Conservation (phyloP, 1,140 invertebrate species). For the Samia ricini region DNA sequence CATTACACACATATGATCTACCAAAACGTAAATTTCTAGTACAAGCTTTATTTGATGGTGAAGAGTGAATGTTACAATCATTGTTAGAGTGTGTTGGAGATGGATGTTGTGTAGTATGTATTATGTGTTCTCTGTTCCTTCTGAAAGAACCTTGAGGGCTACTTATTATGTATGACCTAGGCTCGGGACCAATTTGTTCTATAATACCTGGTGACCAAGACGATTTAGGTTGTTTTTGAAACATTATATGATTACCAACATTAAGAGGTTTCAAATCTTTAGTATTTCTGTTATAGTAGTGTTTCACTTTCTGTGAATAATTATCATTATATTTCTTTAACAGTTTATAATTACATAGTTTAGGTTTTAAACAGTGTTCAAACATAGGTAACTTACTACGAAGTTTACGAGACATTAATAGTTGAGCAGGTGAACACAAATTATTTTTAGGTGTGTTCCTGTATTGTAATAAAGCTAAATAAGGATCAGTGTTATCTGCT, state of each 20-base stretch:
- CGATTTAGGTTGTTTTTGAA: background rate
- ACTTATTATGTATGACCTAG: no score
- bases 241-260: no score
- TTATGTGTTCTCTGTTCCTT: no score
- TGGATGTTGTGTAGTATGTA: no score
- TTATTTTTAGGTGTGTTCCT: conserved; percentile 28
- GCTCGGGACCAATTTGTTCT: background rate
- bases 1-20: no score
- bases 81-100: no score
- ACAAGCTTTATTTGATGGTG: no score
- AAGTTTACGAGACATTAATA: conserved; percentile 23
- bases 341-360: background rate
- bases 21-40: no score
- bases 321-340: background rate
- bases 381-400: conserved; percentile 22
- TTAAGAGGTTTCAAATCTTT: no score
- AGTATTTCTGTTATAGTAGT: background rate
- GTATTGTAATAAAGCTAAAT: conserved; percentile 23
- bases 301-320: background rate
- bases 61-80: no score
- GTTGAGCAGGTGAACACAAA: conserved; percentile 21
- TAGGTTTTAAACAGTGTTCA: conserved; percentile 23
- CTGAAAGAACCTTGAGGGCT: no score
- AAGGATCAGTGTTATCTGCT: conserved; percentile 22
- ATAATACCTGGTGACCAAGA: background rate